Evolutionary conservation across 2,888 invertebrate species (phyloP).

Genomic region (Auanema freiburgensis): DNA sequence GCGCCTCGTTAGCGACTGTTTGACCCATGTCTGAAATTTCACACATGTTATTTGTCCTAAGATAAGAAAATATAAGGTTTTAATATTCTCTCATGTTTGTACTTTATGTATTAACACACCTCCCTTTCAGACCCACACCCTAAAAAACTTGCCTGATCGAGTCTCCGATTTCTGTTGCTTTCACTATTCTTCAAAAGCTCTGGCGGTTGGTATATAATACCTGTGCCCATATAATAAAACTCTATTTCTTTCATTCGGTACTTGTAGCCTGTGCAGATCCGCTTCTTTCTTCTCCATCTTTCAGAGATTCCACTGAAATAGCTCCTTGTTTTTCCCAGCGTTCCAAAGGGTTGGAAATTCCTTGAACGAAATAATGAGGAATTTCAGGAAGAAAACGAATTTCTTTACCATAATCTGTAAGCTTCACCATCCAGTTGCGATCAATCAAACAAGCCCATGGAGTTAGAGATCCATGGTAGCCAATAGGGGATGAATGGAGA

Average conservation of each 20-base stretch:
- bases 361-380: slow-evolving; percentile 12
- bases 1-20: slow-evolving; percentile 44
- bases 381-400: no score
- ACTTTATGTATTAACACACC: neutral
- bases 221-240: slow-evolving; percentile 13
- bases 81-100: neutral
- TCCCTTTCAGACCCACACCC: neutral
- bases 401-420: slow-evolving; percentile 58
- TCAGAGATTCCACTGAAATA: slow-evolving; percentile 51
- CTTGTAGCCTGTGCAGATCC: slow-evolving; percentile 54
- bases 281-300: slow-evolving; percentile 56
- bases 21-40: slow-evolving; percentile 43
- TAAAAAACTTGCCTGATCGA: slow-evolving; percentile 35
- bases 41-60: neutral
- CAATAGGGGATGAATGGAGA: slow-evolving; percentile 45
- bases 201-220: slow-evolving; percentile 52
- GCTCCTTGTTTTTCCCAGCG: slow-evolving; percentile 57
- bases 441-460: slow-evolving; percentile 62
- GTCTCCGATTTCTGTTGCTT: slow-evolving; percentile 42
- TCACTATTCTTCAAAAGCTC: slow-evolving; percentile 56
- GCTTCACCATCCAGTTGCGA: slow-evolving; percentile 62
- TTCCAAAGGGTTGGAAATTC: slow-evolving; percentile 59
- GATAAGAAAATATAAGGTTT: neutral
- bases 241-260: slow-evolving; percentile 10
- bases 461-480: slow-evolving; percentile 50